These are phyloP conservation scores for Eristalis intricaria DNA, from an alignment of 2,888 invertebrate species.

Conservation along the genomic window DNA sequence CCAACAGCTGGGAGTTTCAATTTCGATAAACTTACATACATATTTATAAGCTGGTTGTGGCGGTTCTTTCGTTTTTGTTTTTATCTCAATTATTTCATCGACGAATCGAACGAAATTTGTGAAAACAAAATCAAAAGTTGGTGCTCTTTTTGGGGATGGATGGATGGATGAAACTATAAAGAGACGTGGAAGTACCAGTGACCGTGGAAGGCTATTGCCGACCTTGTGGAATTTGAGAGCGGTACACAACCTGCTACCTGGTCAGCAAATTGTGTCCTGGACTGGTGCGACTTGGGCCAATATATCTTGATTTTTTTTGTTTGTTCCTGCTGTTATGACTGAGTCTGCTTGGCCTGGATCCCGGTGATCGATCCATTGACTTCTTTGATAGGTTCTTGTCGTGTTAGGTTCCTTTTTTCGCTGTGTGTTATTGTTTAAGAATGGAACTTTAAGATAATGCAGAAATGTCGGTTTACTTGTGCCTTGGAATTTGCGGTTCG, in stretches of 20 bases:
- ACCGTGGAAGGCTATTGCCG: slow-evolving; percentile 67
- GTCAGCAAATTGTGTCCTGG: slow-evolving; percentile 66
- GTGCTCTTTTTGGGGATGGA: slow-evolving; percentile 23
- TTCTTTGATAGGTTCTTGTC: slow-evolving; percentile 58
- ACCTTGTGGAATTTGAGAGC: slow-evolving; percentile 75
- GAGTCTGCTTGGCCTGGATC: slow-evolving; percentile 40
- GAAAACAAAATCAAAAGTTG: slow-evolving; percentile 68
- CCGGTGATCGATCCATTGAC: slow-evolving; percentile 69
- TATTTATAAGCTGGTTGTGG: slow-evolving; percentile 74
- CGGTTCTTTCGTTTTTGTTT: slow-evolving; percentile 72
- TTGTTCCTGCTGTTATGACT: not conserved
- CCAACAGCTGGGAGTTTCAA: slow-evolving; percentile 72
- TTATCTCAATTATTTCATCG: slow-evolving; percentile 75
- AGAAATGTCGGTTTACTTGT: slow-evolving; percentile 74
- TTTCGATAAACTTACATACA: slow-evolving; percentile 72
- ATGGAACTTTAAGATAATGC: slow-evolving; percentile 74
- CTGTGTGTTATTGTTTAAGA: slow-evolving; percentile 60
- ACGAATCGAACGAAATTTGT: slow-evolving; percentile 70
- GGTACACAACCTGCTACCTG: slow-evolving; percentile 66
- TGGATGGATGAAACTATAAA: slow-evolving; percentile 12
- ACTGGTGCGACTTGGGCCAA: slow-evolving; percentile 48
- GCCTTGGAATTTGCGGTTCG: slow-evolving; percentile 57
- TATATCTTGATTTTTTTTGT: slow-evolving; percentile 39
- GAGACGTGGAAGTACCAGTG: slow-evolving; percentile 52
- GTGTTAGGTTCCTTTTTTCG: slow-evolving; percentile 40